Evolutionary conservation across 2,888 invertebrate species (phyloP).

Genomic region (Macrosoma leucophasiata): DNA sequence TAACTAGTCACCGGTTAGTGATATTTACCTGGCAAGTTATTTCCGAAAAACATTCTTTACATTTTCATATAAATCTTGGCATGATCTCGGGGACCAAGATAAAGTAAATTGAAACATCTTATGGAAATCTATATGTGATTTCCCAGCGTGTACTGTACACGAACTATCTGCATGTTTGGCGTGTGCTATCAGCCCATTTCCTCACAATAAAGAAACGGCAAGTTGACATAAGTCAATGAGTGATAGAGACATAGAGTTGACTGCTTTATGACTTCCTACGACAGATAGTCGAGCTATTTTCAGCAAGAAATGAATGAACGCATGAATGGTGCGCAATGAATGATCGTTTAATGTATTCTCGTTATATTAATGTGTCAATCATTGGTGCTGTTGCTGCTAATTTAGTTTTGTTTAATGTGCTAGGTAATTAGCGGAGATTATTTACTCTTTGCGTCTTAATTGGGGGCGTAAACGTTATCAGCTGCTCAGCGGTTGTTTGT

Average conservation of each 20-base stretch:
- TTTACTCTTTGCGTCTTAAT: too few relatives aligned
- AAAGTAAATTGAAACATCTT: slow-evolving; percentile 1
- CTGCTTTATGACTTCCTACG: slow-evolving; percentile 67
- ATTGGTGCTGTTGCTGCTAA: too few relatives aligned
- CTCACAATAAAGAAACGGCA: slow-evolving; percentile 38
- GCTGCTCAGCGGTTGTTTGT: too few relatives aligned
- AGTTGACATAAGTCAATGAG: slow-evolving; percentile 45
- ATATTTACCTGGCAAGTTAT: neutral
- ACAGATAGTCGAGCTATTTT: slow-evolving; percentile 60
- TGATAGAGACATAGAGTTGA: slow-evolving; percentile 47
- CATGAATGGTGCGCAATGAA: slow-evolving; percentile 50
- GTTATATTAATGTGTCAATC: too few relatives aligned
- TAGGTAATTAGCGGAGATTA: too few relatives aligned
- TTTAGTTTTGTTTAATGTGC: too few relatives aligned
- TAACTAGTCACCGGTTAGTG: too few relatives aligned
- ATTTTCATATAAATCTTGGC: slow-evolving; percentile 9
- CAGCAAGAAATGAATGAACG: slow-evolving; percentile 47
- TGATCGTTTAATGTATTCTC: too few relatives aligned
- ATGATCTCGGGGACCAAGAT: slow-evolving; percentile 8
- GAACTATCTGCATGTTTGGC: slow-evolving; percentile 1
- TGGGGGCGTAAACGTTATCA: too few relatives aligned
- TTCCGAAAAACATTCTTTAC: neutral
- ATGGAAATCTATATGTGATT: neutral
- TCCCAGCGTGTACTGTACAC: neutral
- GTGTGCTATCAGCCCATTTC: slow-evolving; percentile 12